Conservation (phyloP, 2,888 invertebrate species). For the Chymomyza procnemis region DNA sequence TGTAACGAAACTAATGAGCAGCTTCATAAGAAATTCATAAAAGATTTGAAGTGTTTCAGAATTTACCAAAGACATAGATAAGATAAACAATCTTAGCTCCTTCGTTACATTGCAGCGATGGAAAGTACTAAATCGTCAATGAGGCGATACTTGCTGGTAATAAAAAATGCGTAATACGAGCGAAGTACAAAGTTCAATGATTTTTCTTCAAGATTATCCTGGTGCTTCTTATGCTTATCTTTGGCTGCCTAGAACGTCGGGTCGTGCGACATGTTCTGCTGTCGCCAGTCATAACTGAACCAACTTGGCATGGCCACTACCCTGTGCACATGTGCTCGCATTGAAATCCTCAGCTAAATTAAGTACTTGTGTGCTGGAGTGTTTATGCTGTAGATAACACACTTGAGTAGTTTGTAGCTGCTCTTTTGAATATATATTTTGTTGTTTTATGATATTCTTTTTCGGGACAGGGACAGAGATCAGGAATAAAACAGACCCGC, state of each 20-base stretch:
- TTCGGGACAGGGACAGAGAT: constrained; percentile 13
- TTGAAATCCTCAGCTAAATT: neutral
- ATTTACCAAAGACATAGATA: too few relatives aligned
- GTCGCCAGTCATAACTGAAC: too few relatives aligned
- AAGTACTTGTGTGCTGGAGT: neutral
- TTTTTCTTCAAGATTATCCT: neutral
- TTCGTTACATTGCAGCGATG: neutral
- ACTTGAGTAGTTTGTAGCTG: neutral
- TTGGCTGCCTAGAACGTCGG: neutral
- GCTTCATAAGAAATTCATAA: too few relatives aligned
- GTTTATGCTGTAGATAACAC: neutral
- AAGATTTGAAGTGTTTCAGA: too few relatives aligned
- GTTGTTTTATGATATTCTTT: neutral
- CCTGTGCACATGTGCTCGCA: constrained; percentile 35
- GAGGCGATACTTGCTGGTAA: neutral
- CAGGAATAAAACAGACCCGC: constrained; percentile 22
- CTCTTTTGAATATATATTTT: neutral
- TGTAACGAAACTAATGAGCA: too few relatives aligned
- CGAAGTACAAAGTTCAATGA: neutral
- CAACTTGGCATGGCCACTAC: neutral
- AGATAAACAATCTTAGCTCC: neutral
- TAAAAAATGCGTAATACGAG: neutral
- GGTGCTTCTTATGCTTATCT: neutral
- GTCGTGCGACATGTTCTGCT: neutral
- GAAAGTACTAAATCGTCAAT: neutral